Evolutionary conservation across 2,888 invertebrate genomes (phyloP).

Genomic region (Mayetiola destructor): DNA sequence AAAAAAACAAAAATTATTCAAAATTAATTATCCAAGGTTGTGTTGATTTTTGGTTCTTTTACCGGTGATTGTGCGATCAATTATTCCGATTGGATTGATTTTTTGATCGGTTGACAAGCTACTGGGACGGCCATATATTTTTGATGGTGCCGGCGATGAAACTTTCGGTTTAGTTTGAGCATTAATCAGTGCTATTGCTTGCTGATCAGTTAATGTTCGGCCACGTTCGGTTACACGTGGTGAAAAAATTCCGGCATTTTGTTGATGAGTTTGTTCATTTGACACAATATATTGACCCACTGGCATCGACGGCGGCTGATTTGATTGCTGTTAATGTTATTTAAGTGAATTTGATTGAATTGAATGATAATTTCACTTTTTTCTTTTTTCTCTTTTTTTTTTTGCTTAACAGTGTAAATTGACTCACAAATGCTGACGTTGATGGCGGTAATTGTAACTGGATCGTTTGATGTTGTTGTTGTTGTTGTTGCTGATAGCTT

Average conservation of each 20-base stretch:
- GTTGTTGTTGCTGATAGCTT: constrained; percentile 28
- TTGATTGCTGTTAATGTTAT: neutral
- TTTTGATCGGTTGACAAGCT: constrained; percentile 38
- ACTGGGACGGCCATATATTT: constrained; percentile 24
- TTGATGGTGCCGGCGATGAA: constrained; percentile 57
- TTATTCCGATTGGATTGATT: constrained; percentile 36
- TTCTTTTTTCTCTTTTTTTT: too few species aligned
- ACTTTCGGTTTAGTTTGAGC: constrained; percentile 43
- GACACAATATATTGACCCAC: too few species aligned
- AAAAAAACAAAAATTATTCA: too few species aligned
- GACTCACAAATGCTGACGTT: constrained; percentile 20
- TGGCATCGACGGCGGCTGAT: too few species aligned
- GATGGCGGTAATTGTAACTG: constrained; percentile 33
- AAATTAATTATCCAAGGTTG: neutral
- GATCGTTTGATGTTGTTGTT: constrained; percentile 31
- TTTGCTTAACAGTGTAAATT: too few species aligned
- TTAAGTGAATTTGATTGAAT: constrained; percentile 18
- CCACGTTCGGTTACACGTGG: constrained; percentile 23
- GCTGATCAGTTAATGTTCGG: too few species aligned
- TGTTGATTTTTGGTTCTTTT: constrained; percentile 20
- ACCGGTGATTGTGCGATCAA: constrained; percentile 38
- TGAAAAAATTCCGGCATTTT: neutral
- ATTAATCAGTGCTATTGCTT: neutral
- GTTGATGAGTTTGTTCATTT: too few species aligned
- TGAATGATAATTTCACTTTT: too few species aligned